Conservation (phyloP, 2,797 vertebrate genomes). For the Lophura swinhoii region DNA sequence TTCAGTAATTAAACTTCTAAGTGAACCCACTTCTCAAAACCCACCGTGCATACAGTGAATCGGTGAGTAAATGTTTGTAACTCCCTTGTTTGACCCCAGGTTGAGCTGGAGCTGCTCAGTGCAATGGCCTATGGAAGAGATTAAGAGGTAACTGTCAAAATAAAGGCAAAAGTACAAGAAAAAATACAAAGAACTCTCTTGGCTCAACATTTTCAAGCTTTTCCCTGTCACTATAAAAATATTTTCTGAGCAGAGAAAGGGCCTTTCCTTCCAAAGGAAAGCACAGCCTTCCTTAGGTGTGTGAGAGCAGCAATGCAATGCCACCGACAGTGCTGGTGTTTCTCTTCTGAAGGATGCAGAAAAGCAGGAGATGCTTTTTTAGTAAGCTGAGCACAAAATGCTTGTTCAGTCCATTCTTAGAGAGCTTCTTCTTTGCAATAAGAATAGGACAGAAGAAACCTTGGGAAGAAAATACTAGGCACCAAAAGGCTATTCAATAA, state of each 20-base stretch:
- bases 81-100: slow-evolving; percentile 33
- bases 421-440: background rate
- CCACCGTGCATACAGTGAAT: slow-evolving; percentile 43
- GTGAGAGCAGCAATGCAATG: background rate
- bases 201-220: slow-evolving; percentile 13
- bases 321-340: fast-evolving
- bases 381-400: fast-evolving
- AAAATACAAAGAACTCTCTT: background rate
- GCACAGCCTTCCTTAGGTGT: background rate
- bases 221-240: slow-evolving; percentile 10
- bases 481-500: background rate
- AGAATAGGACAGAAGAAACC: background rate
- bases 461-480: background rate
- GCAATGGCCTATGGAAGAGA: background rate
- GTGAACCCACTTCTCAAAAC: slow-evolving; percentile 61
- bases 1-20: slow-evolving; percentile 74
- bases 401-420: fast-evolving
- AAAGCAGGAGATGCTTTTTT: background rate
- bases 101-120: background rate
- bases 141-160: slow-evolving; percentile 42
- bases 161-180: slow-evolving; percentile 43
- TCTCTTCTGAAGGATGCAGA: background rate
- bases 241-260: background rate
- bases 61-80: slow-evolving; percentile 46
- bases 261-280: no score